Evolutionary conservation across 1,140 invertebrate species (phyloP), one percentile per base, ranked within the genome.

Genomic region (Micrasema minimum): DNA sequence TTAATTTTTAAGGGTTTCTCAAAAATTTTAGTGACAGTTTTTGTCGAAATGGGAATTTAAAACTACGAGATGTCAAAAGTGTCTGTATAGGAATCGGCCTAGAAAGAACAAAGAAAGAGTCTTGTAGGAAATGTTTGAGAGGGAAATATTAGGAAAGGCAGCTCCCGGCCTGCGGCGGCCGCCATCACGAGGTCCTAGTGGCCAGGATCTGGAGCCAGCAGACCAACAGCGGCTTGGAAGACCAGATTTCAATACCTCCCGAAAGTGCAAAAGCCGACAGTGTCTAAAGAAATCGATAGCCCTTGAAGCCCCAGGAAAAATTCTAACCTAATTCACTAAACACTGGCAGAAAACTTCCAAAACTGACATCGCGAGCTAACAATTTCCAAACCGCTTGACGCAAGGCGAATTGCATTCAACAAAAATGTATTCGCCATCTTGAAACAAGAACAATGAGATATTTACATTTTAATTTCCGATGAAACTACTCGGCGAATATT

Each of bases 381-480:
- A 22, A 41, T 55, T 55, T 51, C 41, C 38, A 43, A 66, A 50
- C 48, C 16, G 65, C 65, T 76, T 72, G 77, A 77, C 76, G 74
- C 76, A 76, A 77, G 77, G 72, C 71, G 73, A 77, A 72, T 75
- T 75, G 79, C 77, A 77, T 76, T 77, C 79, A 76, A 77, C 76
- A 80, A 76, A 79, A 76, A 78, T 78, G 76, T 79, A 82, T 81
- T 81, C 82, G 82, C 82, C 82, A 84, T 84, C 82, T 84, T 84
- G 82, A 83, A 84, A 84, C 81, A 80, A 80, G 81, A 84, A 83
- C 82, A 83, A 84, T 83, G 81, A 83, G 76, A 83, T 83, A 84
- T 83, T 82, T 82, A 82, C 82, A 82, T 83, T 81, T 69, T 55
- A 53, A 57, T 73, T 73, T 64, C 31, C 35, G 31, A 53, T 20